Percentiles rank a stretch among this genome's conserved stretches.
Conservation (phyloP, 2,113 vertebrate genomes). For the Canis aureus region DNA sequence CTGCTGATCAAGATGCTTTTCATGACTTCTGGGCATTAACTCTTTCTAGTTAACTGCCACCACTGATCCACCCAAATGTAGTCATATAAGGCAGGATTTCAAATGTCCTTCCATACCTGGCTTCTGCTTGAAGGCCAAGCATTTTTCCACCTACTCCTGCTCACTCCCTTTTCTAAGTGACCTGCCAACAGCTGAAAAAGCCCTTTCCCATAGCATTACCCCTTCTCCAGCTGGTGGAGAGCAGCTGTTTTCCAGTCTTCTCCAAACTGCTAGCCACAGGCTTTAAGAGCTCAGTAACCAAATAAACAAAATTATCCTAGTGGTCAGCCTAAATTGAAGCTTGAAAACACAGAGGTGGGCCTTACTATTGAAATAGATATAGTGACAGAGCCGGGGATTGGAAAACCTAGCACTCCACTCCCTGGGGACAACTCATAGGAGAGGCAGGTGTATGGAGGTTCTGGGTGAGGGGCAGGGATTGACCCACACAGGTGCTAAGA, state of each 20-base stretch:
- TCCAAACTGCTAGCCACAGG: neutral
- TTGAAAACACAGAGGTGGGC: neutral
- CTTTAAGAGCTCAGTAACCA: neutral
- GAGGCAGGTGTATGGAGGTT: neutral
- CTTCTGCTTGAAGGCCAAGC: neutral
- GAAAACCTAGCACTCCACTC: neutral
- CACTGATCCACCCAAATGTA: too few species aligned
- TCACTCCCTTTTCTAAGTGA: neutral
- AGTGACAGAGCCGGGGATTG: neutral
- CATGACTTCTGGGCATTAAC: neutral
- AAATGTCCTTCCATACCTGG: neutral
- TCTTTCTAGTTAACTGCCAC: neutral
- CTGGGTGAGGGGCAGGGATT: neutral
- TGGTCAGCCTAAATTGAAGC: neutral
- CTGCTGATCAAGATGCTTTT: neutral
- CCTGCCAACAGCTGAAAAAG: too few species aligned
- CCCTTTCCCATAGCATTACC: neutral
- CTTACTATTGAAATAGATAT: neutral
- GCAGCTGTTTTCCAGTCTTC: neutral
- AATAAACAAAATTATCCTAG: neutral
- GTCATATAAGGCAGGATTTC: neutral
- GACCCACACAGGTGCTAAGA: neutral
- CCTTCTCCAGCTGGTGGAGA: neutral
- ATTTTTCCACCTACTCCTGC: neutral
- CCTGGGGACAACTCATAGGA: neutral